Evolutionary conservation across 2,888 invertebrate species (phyloP), one percentile per base, ranked within the genome.

Genomic region (Digitonthophagus gazella): DNA sequence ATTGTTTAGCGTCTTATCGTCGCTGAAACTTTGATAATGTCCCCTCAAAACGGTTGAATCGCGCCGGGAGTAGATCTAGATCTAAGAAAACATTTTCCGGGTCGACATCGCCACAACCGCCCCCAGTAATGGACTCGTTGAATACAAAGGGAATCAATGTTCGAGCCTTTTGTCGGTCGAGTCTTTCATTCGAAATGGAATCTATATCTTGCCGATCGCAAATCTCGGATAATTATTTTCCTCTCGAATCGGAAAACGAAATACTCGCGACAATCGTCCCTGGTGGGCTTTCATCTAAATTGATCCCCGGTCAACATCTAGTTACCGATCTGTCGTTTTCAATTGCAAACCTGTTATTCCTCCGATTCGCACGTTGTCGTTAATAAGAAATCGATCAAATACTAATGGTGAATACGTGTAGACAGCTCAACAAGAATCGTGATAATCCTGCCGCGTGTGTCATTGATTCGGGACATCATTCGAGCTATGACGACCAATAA

Each of bases 91-190:
- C 61, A 61, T 61, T 61, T 61, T 61, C 61, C 18, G 61, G 61
- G 61, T 19, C 19, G 61, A 4, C 61, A n/a, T 20, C 18, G 61
- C 61, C 61, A 19, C 61, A 61, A 61, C 16, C 57, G 18, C 61
- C 61, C 4, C 18, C 58, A 8, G 61, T 61, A 61, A 61, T 61
- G 61, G 18, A 16, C 61, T 20, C 19, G 20, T 61, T 61, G 61
- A 61, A 61, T 61, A 61, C 61, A 61, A 61, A 61, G n/a, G 20
- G 61, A 61, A 61, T 61, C 61, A 61, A 61, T 61, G 61, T 20
- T 61, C 61, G 61, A 44, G 28, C 28, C 28, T 44, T 44, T 44
- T 44, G 28, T 44, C 28, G 28, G 11, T 11, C 28, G 3, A 44
- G 28, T 44, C 28, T 44, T 44, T 44, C 28, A 44, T 11, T 44